phyloP scores from a whole-genome alignment of 2,113 vertebrate species.

The Chascanopsetta lugubris region DNA sequence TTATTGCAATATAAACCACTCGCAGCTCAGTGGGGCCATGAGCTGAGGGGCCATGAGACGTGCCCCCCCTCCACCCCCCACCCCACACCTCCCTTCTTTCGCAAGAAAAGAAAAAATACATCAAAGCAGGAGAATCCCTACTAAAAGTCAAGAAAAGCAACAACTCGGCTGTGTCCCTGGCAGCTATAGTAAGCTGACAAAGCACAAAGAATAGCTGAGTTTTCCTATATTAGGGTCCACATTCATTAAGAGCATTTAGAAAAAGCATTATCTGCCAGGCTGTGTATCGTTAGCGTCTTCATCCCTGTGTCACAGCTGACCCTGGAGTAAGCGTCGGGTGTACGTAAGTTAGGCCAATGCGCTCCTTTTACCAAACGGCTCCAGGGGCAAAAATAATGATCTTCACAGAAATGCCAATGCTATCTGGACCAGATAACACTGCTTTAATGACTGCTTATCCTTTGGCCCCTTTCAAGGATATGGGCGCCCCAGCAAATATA shows the following conservation, averaged over 20 bases:
- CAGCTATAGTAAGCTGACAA: constrained; percentile 54
- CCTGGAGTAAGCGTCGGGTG: constrained; percentile 64
- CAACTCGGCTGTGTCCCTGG: constrained; percentile 23
- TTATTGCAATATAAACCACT: constrained; percentile 45
- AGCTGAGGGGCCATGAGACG: constrained; percentile 12
- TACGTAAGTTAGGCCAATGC: constrained; percentile 58
- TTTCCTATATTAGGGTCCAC: constrained; percentile 50
- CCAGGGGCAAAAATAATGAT: constrained; percentile 84
- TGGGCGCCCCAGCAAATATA: constrained; percentile 73
- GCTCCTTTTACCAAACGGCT: constrained; percentile 76
- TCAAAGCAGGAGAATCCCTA: constrained; percentile 23
- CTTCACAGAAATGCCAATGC: constrained; percentile 81
- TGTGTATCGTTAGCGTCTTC: constrained; percentile 73
- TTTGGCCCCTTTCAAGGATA: constrained; percentile 77
- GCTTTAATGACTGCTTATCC: constrained; percentile 82
- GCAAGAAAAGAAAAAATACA: background rate
- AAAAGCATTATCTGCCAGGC: constrained; percentile 75
- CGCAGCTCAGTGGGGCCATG: constrained; percentile 40
- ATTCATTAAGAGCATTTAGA: constrained; percentile 76
- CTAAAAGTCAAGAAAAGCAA: constrained; percentile 40
- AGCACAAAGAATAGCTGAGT: constrained; percentile 57
- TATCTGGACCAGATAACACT: constrained; percentile 80
- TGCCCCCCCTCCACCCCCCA: background rate
- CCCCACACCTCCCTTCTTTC: background rate
- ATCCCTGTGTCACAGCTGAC: constrained; percentile 72